Conservation (phyloP, 2,888 invertebrate genomes). For the Thereva nobilitata region DNA sequence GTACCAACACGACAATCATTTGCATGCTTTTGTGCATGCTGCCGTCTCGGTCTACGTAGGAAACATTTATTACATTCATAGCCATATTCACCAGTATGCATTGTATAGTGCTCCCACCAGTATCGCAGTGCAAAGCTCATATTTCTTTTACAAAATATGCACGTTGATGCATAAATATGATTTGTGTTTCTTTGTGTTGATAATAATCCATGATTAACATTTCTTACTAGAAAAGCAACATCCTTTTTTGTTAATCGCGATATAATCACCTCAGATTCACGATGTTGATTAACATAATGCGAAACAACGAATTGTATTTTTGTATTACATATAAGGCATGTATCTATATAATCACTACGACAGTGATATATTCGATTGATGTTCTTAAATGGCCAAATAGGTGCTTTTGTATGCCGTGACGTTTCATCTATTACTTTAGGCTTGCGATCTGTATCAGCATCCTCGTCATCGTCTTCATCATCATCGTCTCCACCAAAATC, state of each 20-base stretch:
- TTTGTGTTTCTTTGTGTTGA: constrained; percentile 17
- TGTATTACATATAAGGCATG: constrained; percentile 46
- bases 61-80: constrained; percentile 27
- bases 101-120: constrained; percentile 37
- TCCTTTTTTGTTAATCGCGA: constrained; percentile 34
- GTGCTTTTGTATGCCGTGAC: background rate
- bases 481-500: background rate
- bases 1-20: constrained; percentile 19
- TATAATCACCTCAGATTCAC: constrained; percentile 31
- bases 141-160: constrained; percentile 37
- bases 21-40: constrained; percentile 17
- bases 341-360: constrained; percentile 39
- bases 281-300: constrained; percentile 38
- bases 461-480: constrained; percentile 39
- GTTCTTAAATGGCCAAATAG: background rate
- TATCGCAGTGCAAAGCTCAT: constrained; percentile 25
- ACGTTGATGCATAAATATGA: constrained; percentile 29
- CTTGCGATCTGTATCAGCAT: constrained; percentile 18
- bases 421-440: background rate
- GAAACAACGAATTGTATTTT: constrained; percentile 45
- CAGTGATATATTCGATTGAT: constrained; percentile 34
- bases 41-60: constrained; percentile 20
- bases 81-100: constrained; percentile 34
- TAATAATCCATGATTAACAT: constrained; percentile 33
- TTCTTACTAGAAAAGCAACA: constrained; percentile 19